Conservation (phyloP, 2,797 vertebrate genomes). For the Oreochromis mossambicus region DNA sequence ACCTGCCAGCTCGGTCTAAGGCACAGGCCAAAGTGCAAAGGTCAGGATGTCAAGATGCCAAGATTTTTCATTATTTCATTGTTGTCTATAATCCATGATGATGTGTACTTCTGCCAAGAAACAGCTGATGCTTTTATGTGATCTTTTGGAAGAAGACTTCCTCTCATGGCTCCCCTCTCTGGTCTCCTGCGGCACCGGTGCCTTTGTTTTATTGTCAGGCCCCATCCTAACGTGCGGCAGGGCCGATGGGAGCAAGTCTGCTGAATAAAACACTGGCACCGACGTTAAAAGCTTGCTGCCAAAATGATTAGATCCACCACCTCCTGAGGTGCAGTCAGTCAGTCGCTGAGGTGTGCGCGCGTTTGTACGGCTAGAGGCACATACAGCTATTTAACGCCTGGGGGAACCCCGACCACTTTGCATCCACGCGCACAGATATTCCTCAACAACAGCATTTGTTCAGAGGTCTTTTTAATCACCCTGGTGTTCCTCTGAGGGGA, state of each 20-base stretch:
- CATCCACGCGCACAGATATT: slow-evolving; percentile 4
- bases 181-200: background rate
- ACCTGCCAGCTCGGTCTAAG: background rate
- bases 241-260: slow-evolving; percentile 12
- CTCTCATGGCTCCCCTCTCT: background rate
- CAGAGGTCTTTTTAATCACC: slow-evolving; percentile 59
- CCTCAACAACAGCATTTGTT: slow-evolving; percentile 34
- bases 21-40: background rate
- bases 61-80: background rate
- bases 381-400: slow-evolving; percentile 26
- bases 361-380: background rate
- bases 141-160: background rate
- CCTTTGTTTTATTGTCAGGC: slow-evolving; percentile 30
- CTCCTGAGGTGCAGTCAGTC: slow-evolving; percentile 43
- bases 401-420: slow-evolving; percentile 30
- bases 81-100: background rate
- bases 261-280: slow-evolving; percentile 51
- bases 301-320: slow-evolving; percentile 53
- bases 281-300: slow-evolving; percentile 61
- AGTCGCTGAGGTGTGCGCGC: slow-evolving; percentile 22
- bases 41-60: too few relatives aligned
- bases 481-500: slow-evolving; percentile 14
- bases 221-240: background rate
- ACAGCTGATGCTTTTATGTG: background rate
- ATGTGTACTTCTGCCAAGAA: background rate